A percentile compares a stretch with the other conserved stretches of the same genome.
phyloP scores from a whole-genome alignment of 2,888 invertebrate species.

The Apotomis turbidana region DNA sequence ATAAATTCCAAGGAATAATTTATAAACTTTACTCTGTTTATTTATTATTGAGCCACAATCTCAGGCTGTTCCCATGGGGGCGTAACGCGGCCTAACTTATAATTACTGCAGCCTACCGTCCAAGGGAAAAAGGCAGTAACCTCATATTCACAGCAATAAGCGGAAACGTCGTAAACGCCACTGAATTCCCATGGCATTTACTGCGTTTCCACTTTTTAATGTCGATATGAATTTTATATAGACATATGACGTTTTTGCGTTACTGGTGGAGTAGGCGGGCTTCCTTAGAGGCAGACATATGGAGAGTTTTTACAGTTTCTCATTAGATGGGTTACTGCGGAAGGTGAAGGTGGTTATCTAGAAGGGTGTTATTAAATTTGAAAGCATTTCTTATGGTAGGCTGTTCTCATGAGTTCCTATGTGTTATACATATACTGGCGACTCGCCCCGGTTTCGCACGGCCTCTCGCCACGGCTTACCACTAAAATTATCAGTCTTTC shows the following conservation, averaged over 20 bases:
- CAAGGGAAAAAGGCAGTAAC: conserved; percentile 4
- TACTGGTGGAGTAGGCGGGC: conserved; percentile 31
- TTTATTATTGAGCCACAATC: conserved; percentile 38
- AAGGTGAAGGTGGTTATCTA: conserved; percentile 32
- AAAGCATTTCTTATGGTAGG: conserved; percentile 32
- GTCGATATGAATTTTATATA: background rate
- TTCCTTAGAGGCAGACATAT: conserved; percentile 34
- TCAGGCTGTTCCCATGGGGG: conserved; percentile 34
- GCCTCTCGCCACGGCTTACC: too few species aligned
- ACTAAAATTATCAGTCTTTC: too few species aligned
- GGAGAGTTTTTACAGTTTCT: conserved; percentile 39
- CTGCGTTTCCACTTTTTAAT: too few species aligned
- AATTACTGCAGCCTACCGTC: conserved; percentile 33
- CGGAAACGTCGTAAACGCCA: too few species aligned
- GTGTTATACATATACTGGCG: background rate
- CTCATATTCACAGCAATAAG: too few species aligned
- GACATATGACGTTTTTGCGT: background rate
- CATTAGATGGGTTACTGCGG: conserved; percentile 33
- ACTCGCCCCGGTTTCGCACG: too few species aligned
- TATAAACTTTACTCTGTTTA: conserved; percentile 37
- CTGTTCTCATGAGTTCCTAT: conserved; percentile 20
- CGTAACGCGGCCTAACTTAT: conserved; percentile 37
- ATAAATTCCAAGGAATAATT: conserved; percentile 28
- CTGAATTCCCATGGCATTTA: too few species aligned
- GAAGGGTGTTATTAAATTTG: conserved; percentile 38